Percentiles rank a stretch among this genome's conserved stretches.
phyloP scores from a whole-genome alignment of 2,113 vertebrate species.

The Peromyscus californicus region DNA sequence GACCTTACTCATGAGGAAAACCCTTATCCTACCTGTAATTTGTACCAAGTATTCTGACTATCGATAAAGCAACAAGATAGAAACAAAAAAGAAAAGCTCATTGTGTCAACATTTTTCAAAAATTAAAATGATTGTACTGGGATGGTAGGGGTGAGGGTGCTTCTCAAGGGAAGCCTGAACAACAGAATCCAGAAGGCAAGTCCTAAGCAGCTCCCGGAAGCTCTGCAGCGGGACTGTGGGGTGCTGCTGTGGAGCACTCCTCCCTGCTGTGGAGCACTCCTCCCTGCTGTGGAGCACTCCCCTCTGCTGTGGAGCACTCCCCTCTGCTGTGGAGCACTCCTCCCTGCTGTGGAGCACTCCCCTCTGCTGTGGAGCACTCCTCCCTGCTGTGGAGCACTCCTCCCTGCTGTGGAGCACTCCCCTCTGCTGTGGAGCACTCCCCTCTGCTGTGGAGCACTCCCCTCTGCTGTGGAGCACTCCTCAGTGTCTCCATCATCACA shows the following conservation, averaged over 20 bases:
- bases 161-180: neutral
- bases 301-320: neutral
- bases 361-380: neutral
- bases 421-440: neutral
- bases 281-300: no score
- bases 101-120: neutral
- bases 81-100: neutral
- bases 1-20: constrained; percentile 9
- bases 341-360: no score
- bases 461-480: no score
- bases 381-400: neutral
- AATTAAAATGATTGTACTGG: neutral
- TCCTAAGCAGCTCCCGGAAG: neutral
- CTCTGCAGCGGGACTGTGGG: neutral
- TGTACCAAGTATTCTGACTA: neutral
- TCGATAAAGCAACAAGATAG: neutral
- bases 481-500: neutral
- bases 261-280: no score
- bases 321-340: neutral
- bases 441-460: neutral
- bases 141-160: neutral
- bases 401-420: no score
- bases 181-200: neutral
- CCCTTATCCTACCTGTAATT: constrained; percentile 4
- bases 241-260: neutral